Evolutionary conservation across 2,113 vertebrate species (phyloP).

Genomic region (Hypomesus transpacificus): DNA sequence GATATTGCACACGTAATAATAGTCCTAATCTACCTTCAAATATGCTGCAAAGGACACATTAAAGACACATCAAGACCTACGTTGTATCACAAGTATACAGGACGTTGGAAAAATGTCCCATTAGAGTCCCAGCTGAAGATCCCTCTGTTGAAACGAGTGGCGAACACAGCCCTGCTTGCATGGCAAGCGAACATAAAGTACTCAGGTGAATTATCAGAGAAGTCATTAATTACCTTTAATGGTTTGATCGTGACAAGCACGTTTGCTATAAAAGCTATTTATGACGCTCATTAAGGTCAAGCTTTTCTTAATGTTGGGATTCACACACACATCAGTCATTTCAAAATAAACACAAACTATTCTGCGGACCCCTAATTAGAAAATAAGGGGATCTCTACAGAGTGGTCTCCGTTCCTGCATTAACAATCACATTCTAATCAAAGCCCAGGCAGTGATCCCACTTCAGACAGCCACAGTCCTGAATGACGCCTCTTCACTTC

Average conservation of each 20-base stretch:
- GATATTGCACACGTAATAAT: too few relatives aligned
- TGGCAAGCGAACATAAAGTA: slow-evolving; percentile 65
- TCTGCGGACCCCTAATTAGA: slow-evolving; percentile 63
- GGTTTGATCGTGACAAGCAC: slow-evolving; percentile 69
- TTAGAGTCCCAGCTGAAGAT: slow-evolving; percentile 18
- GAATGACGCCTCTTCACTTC: slow-evolving; percentile 69
- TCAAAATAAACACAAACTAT: slow-evolving; percentile 59
- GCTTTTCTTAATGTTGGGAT: slow-evolving; percentile 58
- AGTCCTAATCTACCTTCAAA: too few relatives aligned
- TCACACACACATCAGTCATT: slow-evolving; percentile 33
- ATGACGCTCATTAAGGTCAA: slow-evolving; percentile 64
- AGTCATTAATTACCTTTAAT: slow-evolving; percentile 73
- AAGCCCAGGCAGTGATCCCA: slow-evolving; percentile 63
- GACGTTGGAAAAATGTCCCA: slow-evolving; percentile 26
- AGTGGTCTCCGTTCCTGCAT: slow-evolving; percentile 55
- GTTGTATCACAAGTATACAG: slow-evolving; percentile 10
- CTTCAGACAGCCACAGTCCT: slow-evolving; percentile 61
- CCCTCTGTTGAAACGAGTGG: slow-evolving; percentile 44
- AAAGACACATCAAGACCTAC: neutral
- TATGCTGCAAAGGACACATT: neutral
- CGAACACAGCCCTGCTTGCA: slow-evolving; percentile 53
- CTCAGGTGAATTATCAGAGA: slow-evolving; percentile 73
- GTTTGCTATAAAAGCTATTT: slow-evolving; percentile 77
- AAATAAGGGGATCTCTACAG: slow-evolving; percentile 61
- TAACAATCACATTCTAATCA: slow-evolving; percentile 72